A percentile compares a stretch with the other conserved stretches of the same genome.
Evolutionary conservation across 2,113 vertebrate species (phyloP).

Genomic region (Neopipo cinnamomea): DNA sequence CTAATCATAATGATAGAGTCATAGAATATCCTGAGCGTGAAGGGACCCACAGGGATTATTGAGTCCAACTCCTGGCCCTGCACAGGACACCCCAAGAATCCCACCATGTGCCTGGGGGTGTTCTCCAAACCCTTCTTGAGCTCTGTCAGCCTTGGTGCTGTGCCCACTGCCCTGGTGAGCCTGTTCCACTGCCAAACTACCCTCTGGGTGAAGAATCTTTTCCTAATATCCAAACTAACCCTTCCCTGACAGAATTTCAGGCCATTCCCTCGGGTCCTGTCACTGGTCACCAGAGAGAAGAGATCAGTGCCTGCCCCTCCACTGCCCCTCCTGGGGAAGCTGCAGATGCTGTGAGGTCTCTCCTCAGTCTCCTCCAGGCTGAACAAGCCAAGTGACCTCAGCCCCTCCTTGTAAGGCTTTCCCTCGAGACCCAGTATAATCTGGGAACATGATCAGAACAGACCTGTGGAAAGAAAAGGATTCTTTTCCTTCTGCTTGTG

Average conservation of each 20-base stretch:
- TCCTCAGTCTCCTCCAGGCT: background rate
- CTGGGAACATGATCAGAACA: background rate
- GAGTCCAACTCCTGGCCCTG: background rate
- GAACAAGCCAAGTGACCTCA: background rate
- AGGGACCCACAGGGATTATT: background rate
- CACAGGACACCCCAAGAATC: background rate
- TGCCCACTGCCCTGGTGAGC: background rate
- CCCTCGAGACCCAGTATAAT: background rate
- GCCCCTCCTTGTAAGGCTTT: background rate
- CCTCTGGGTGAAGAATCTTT: background rate
- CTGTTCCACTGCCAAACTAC: background rate
- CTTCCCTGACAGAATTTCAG: background rate
- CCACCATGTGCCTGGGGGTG: background rate
- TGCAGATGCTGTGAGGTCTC: background rate
- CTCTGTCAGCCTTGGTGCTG: background rate
- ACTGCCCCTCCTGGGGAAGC: background rate
- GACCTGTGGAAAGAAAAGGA: background rate
- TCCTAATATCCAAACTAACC: background rate
- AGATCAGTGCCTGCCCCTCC: background rate
- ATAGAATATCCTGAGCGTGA: background rate
- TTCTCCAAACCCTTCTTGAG: background rate
- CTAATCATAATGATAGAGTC: background rate
- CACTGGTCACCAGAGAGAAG: background rate
- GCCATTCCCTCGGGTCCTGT: background rate
- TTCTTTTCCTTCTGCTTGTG: background rate